phyloP scores from a whole-genome alignment of 2,797 vertebrate genomes.

The Cercopithecus petaurista region DNA sequence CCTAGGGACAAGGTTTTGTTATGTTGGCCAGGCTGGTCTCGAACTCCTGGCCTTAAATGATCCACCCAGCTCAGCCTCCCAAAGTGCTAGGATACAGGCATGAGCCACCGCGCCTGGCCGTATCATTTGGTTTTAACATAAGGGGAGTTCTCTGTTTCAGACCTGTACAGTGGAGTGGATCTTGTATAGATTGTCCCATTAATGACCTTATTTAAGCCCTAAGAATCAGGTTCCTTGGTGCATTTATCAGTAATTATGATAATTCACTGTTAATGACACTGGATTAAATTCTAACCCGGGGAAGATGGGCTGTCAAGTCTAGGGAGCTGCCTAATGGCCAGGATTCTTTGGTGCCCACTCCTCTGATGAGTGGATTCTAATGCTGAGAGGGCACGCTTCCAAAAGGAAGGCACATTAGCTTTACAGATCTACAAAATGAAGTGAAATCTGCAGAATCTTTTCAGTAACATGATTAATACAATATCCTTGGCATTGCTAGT shows the following conservation, averaged over 20 bases:
- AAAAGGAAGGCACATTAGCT: not conserved
- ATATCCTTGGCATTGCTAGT: not conserved
- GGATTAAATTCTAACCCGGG: not conserved
- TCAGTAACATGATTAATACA: not conserved
- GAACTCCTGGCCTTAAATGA: not conserved
- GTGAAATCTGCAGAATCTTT: not conserved
- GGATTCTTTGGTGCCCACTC: not conserved
- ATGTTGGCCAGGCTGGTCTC: not conserved
- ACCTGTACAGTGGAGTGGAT: not conserved
- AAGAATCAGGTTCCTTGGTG: not conserved
- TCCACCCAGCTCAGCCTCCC: not conserved
- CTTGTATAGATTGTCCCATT: not conserved
- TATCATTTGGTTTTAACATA: slow-evolving; percentile 7
- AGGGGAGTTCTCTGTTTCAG: not conserved
- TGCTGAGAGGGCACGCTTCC: not conserved
- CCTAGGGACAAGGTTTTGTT: not conserved
- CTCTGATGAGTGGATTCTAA: not conserved
- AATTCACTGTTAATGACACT: not conserved
- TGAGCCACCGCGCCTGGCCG: not conserved
- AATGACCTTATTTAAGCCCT: not conserved
- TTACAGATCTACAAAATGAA: not conserved
- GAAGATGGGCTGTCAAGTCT: not conserved
- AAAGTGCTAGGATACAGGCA: not conserved
- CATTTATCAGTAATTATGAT: not conserved
- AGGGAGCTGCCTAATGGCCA: not conserved